phyloP scores from a whole-genome alignment of 1,140 invertebrate genomes.

The Polyergus mexicanus region DNA sequence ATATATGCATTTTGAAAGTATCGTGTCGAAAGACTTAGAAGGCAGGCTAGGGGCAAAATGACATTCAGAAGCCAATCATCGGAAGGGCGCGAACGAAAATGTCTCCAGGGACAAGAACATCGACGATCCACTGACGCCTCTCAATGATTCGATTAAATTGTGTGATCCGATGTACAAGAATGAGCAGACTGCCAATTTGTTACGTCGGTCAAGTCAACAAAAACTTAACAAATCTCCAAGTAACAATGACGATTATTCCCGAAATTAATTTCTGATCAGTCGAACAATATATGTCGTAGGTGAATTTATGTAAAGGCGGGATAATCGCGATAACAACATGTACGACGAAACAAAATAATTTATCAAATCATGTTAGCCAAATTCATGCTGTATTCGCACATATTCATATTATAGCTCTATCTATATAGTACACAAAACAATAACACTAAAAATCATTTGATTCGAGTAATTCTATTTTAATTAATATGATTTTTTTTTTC shows the following conservation, averaged over 20 bases:
- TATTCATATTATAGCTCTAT: constrained; percentile 74
- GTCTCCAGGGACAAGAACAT: constrained; percentile 63
- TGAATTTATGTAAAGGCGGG: constrained; percentile 65
- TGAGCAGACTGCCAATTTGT: constrained; percentile 27
- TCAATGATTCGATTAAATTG: constrained; percentile 15
- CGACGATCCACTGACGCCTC: constrained; percentile 37
- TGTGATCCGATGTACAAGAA: constrained; percentile 31
- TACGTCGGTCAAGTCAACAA: constrained; percentile 26
- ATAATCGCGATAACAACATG: constrained; percentile 60
- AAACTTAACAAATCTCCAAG: constrained; percentile 16
- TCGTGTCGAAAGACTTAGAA: constrained; percentile 59
- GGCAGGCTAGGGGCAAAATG: constrained; percentile 51
- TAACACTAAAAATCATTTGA: constrained; percentile 81
- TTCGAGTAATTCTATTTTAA: constrained; percentile 76
- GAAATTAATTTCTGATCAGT: constrained; percentile 16
- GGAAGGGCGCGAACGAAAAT: constrained; percentile 59
- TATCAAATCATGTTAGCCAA: constrained; percentile 69
- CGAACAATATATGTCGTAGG: constrained; percentile 41
- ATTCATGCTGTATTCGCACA: constrained; percentile 77
- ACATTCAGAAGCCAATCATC: constrained; percentile 40
- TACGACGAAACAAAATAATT: constrained; percentile 70
- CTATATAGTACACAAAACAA: constrained; percentile 81
- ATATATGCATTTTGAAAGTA: constrained; percentile 69
- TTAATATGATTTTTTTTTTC: constrained; percentile 69
- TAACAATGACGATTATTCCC: constrained; percentile 38